A percentile compares a stretch with the other conserved stretches of the same genome.
Conservation (phyloP, 2,797 vertebrate species). For the Chiroxiphia lanceolata region DNA sequence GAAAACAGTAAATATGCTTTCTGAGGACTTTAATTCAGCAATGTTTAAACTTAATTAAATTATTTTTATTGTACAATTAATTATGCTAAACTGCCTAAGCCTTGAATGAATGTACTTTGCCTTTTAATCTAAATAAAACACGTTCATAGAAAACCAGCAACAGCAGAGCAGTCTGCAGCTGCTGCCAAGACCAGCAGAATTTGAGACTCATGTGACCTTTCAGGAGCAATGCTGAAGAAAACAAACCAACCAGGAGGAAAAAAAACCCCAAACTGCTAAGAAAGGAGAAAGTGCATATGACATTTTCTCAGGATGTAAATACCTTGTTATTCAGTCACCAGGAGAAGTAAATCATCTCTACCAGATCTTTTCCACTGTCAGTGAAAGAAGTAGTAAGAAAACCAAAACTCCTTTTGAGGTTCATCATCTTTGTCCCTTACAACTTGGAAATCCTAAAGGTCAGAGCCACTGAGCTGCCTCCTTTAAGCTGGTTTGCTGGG, state of each 20-base stretch:
- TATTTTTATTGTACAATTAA: slow-evolving; percentile 51
- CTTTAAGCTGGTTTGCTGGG: not conserved
- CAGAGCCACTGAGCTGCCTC: not conserved
- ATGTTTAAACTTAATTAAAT: slow-evolving; percentile 37
- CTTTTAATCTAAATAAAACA: slow-evolving; percentile 56
- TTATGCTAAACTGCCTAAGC: slow-evolving; percentile 57
- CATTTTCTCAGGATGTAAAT: not conserved
- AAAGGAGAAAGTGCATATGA: not conserved
- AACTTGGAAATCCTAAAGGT: not conserved
- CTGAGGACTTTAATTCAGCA: slow-evolving; percentile 8
- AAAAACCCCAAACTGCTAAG: not conserved
- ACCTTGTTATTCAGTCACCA: not conserved
- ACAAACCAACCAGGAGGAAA: not conserved
- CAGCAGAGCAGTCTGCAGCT: not conserved
- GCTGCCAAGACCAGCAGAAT: not conserved
- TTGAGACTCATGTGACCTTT: not conserved
- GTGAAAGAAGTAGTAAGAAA: not conserved
- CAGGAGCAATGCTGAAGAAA: not conserved
- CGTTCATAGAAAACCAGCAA: not conserved
- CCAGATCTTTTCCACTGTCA: not conserved
- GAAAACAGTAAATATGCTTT: not conserved
- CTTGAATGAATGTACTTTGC: slow-evolving; percentile 9
- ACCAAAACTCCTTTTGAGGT: not conserved
- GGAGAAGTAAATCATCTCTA: not conserved
- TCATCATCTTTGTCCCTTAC: not conserved